phyloP scores from a whole-genome alignment of 1,140 invertebrate species.

The Campoletis sonorensis region DNA sequence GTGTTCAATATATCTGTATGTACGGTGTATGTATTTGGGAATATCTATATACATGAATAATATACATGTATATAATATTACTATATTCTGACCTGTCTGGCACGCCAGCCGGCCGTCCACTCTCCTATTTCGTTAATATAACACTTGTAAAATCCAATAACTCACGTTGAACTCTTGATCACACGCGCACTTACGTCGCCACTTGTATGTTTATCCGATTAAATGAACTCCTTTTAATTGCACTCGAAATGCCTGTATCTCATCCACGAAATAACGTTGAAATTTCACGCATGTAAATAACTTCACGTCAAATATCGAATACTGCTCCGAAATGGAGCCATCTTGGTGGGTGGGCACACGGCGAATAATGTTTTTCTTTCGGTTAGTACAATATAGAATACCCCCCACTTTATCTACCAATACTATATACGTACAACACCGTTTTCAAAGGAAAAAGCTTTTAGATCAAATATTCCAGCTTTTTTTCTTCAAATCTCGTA shows the following conservation, averaged over 20 bases:
- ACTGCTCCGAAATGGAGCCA: conserved; percentile 72
- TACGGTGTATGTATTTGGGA: not conserved
- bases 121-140: conserved; percentile 38
- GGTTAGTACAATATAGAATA: conserved; percentile 38
- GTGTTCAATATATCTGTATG: not conserved
- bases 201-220: conserved; percentile 7
- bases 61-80: conserved; percentile 50
- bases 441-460: not conserved
- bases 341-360: conserved; percentile 74
- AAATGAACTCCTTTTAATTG: conserved; percentile 5
- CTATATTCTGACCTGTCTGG: conserved; percentile 58
- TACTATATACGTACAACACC: not conserved
- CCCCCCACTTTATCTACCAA: too few relatives aligned
- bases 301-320: conserved; percentile 71
- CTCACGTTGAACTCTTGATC: conserved; percentile 28
- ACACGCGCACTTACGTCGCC: conserved; percentile 38
- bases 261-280: conserved; percentile 49
- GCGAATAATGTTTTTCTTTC: conserved; percentile 55
- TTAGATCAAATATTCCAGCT: too few relatives aligned
- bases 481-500: too few relatives aligned
- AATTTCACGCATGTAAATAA: conserved; percentile 67
- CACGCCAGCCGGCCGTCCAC: conserved; percentile 63
- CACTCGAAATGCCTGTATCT: conserved; percentile 35
- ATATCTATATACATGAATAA: conserved; percentile 4
- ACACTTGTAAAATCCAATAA: conserved; percentile 38